phyloP scores from a whole-genome alignment of 2,888 invertebrate species.

The Anoplius nigerrimus region DNA sequence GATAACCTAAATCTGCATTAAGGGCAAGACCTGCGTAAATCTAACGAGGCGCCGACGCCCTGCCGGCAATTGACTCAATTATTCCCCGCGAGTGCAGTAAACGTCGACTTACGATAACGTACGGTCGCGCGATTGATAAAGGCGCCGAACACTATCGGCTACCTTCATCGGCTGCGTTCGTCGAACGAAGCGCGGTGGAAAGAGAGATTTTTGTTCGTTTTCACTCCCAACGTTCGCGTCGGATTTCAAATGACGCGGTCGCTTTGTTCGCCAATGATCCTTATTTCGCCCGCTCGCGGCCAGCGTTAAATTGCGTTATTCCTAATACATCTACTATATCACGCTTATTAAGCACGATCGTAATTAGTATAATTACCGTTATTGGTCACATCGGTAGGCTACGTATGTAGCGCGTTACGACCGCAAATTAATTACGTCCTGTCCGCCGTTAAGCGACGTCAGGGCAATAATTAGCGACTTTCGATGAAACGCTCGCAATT shows the following conservation, averaged over 20 bases:
- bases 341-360: conserved; percentile 45
- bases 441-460: conserved; percentile 27
- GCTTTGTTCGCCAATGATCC: no score
- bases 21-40: conserved; percentile 20
- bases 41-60: conserved; percentile 1
- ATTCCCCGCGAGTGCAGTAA: conserved; percentile 31
- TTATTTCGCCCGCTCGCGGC: no score
- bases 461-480: conserved; percentile 42
- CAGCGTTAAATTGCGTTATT: background rate
- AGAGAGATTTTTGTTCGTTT: no score
- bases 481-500: conserved; percentile 22
- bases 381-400: conserved; percentile 51
- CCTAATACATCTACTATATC: conserved; percentile 15
- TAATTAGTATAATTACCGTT: conserved; percentile 59
- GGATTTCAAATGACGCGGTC: no score
- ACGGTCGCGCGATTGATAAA: background rate
- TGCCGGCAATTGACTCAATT: conserved; percentile 38
- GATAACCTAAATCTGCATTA: conserved; percentile 25
- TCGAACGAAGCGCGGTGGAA: no score
- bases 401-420: conserved; percentile 40
- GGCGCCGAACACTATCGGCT: background rate
- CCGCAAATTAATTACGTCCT: conserved; percentile 53
- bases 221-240: no score
- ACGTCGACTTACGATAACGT: conserved; percentile 31
- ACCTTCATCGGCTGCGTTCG: no score